These are phyloP conservation scores for Ormyrus nitidulus DNA, from an alignment of 2,888 invertebrate genomes.

Conservation along the genomic window DNA sequence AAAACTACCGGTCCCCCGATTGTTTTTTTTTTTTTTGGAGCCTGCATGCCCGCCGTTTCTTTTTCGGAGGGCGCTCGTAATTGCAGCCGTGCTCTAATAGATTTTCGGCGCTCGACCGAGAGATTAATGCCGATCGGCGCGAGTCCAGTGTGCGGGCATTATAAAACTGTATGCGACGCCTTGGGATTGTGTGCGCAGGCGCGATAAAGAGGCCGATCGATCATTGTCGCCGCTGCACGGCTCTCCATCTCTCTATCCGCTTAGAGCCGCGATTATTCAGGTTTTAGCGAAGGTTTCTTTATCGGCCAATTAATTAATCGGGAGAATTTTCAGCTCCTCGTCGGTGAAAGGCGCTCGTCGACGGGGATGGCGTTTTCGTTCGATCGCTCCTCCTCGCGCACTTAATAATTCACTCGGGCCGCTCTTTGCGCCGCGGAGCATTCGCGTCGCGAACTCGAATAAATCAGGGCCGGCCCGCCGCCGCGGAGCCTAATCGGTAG, in stretches of 20 bases:
- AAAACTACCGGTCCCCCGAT: constrained; percentile 28
- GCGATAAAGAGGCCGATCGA: background rate
- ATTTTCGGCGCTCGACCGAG: constrained; percentile 2
- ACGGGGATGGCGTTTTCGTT: constrained; percentile 1
- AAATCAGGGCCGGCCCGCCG: constrained; percentile 30
- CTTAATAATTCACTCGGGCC: constrained; percentile 7
- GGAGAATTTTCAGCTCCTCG: constrained; percentile 21
- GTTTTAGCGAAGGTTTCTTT: constrained; percentile 13
- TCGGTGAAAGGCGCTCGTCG: constrained; percentile 50
- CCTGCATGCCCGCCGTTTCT: background rate
- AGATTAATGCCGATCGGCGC: background rate
- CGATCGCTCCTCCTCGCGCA: background rate
- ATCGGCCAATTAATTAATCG: constrained; percentile 30
- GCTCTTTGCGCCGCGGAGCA: background rate
- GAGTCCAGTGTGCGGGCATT: too few relatives aligned
- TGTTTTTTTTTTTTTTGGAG: constrained; percentile 5
- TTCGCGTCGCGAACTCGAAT: background rate
- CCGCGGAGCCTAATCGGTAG: constrained; percentile 7
- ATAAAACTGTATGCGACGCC: too few relatives aligned
- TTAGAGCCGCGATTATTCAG: constrained; percentile 27
- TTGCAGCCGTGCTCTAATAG: background rate
- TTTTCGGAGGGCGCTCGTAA: background rate
- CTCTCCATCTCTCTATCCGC: background rate
- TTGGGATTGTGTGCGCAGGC: background rate
- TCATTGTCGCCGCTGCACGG: background rate